Percentiles rank a stretch among this genome's conserved stretches.
Evolutionary conservation across 2,888 invertebrate genomes (phyloP).

Genomic region (Mystacides longicornis): DNA sequence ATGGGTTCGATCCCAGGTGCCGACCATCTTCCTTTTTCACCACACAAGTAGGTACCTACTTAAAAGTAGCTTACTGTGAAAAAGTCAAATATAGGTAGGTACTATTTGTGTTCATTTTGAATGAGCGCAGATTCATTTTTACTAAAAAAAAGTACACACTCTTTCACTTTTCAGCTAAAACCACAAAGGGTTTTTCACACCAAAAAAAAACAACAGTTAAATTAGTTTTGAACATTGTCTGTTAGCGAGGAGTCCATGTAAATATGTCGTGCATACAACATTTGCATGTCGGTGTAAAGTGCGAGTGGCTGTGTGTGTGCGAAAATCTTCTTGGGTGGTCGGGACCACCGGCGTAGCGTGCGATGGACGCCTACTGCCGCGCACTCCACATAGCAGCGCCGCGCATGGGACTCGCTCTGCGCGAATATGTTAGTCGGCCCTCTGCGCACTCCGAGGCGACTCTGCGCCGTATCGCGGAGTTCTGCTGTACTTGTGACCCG

Average conservation of each 20-base stretch:
- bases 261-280: background rate
- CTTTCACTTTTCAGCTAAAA: no score
- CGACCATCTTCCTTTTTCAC: no score
- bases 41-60: no score
- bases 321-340: constrained; percentile 11
- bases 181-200: no score
- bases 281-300: constrained; percentile 1
- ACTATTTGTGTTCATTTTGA: no score
- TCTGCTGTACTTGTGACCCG: background rate
- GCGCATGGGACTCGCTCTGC: background rate
- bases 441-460: background rate
- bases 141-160: no score
- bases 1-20: no score
- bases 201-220: background rate
- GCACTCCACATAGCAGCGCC: background rate
- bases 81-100: no score
- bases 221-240: background rate
- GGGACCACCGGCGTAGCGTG: constrained; percentile 13
- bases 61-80: no score
- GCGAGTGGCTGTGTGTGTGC: background rate
- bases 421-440: background rate
- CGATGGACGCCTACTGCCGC: background rate
- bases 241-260: background rate
- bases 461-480: background rate
- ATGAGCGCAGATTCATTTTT: no score